A percentile compares a stretch with the other conserved stretches of the same genome.
These are phyloP conservation scores for Thymelicus sylvestris DNA, from an alignment of 2,888 invertebrate genomes.

Conservation along the genomic window DNA sequence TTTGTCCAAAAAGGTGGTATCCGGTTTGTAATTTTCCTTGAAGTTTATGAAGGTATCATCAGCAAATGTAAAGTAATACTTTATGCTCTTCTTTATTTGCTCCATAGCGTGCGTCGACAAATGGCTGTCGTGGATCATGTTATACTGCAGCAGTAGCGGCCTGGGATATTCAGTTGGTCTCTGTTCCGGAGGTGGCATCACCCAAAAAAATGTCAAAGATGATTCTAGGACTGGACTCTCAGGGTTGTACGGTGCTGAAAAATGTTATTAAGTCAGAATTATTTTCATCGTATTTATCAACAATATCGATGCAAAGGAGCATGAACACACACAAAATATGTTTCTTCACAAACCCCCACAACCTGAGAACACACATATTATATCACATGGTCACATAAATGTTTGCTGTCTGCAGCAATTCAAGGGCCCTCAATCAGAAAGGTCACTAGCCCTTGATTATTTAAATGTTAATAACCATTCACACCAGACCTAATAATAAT, in stretches of 20 bases:
- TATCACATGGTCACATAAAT: too few species aligned
- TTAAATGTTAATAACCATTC: too few species aligned
- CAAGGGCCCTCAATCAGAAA: too few species aligned
- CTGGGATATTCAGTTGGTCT: slow-evolving; percentile 96
- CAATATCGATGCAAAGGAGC: too few species aligned
- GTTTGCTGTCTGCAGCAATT: too few species aligned
- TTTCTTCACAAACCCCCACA: too few species aligned
- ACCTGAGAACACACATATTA: too few species aligned
- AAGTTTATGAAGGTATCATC: slow-evolving; percentile 78
- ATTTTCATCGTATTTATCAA: too few species aligned
- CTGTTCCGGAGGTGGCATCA: slow-evolving; percentile 97
- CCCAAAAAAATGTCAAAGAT: slow-evolving; percentile 95
- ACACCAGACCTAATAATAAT: too few species aligned
- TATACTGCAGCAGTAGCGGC: slow-evolving; percentile 95
- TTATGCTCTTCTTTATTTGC: slow-evolving; percentile 93
- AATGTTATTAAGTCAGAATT: not conserved
- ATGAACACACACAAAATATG: too few species aligned
- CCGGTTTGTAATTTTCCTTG: slow-evolving; percentile 87
- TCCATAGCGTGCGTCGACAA: slow-evolving; percentile 92
- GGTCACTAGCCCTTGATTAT: too few species aligned
- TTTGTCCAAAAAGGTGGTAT: slow-evolving; percentile 93
- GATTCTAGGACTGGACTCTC: slow-evolving; percentile 93
- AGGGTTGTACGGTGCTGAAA: slow-evolving; percentile 92
- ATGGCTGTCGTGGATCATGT: slow-evolving; percentile 91
- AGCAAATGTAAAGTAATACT: slow-evolving; percentile 89